These are phyloP conservation scores for Amphipoea oculea DNA, from an alignment of 2,888 invertebrate species.

Conservation along the genomic window DNA sequence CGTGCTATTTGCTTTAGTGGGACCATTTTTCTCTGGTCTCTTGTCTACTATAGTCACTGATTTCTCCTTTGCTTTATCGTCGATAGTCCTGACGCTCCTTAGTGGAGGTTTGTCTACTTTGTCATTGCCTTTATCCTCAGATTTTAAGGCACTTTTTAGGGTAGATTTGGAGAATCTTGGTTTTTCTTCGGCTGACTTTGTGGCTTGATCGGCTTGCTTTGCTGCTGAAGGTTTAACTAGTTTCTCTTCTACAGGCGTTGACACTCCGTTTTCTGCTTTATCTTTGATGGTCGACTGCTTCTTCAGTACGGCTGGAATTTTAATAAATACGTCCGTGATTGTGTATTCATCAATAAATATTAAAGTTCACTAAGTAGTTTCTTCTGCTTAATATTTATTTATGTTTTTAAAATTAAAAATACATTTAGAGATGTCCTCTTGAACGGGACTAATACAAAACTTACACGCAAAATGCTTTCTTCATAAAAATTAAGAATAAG, in stretches of 20 bases:
- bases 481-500: slow-evolving; percentile 3
- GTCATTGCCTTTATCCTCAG: slow-evolving; percentile 76
- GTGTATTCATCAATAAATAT: neutral
- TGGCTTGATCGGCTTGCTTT: slow-evolving; percentile 80
- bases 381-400: neutral
- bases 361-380: neutral
- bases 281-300: slow-evolving; percentile 87
- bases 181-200: slow-evolving; percentile 81
- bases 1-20: slow-evolving; percentile 71
- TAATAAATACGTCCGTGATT: slow-evolving; percentile 8
- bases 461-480: neutral
- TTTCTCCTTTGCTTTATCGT: slow-evolving; percentile 86
- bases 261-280: slow-evolving; percentile 83
- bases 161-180: slow-evolving; percentile 82
- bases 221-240: slow-evolving; percentile 85
- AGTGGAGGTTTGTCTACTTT: slow-evolving; percentile 81
- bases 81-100: slow-evolving; percentile 84
- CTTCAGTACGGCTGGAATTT: slow-evolving; percentile 84
- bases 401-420: neutral
- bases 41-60: slow-evolving; percentile 86
- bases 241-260: slow-evolving; percentile 83
- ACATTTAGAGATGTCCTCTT: neutral
- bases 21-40: slow-evolving; percentile 80
- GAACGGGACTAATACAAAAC: too few relatives aligned
- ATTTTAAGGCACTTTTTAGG: slow-evolving; percentile 69